Conservation (phyloP, 2,113 vertebrate species). For the Leptodactylus fuscus region DNA sequence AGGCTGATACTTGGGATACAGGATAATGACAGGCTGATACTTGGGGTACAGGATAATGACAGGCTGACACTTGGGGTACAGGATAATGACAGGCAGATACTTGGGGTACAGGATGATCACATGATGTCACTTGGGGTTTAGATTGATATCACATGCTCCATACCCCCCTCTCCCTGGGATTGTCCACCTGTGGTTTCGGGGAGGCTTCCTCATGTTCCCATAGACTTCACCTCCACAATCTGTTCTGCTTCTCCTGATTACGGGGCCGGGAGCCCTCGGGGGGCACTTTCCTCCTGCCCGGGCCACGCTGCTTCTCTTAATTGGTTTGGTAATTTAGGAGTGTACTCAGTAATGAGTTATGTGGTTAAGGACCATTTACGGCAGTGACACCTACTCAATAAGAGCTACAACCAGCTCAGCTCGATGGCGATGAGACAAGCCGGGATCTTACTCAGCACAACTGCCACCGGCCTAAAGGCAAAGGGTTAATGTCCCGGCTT, state of each 20-base stretch:
- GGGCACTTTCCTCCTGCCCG: background rate
- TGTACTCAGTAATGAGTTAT: constrained; percentile 43
- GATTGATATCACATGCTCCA: background rate
- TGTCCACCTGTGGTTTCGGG: background rate
- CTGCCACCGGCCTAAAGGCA: background rate
- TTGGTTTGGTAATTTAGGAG: constrained; percentile 47
- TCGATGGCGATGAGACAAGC: background rate
- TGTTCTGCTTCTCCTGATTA: background rate
- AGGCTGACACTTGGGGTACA: no score
- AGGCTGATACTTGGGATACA: no score
- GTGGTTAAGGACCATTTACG: constrained; percentile 45
- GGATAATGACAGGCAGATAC: no score
- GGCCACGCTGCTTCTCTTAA: constrained; percentile 3
- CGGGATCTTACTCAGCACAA: background rate
- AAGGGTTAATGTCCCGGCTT: constrained; percentile 23
- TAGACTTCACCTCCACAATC: background rate
- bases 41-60: no score
- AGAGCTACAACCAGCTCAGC: constrained; percentile 2
- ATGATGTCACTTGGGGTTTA: no score
- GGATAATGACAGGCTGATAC: no score
- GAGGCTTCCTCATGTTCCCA: no score
- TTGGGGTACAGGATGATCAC: no score
- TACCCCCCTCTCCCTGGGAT: no score
- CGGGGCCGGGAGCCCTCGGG: background rate
- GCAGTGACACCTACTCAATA: constrained; percentile 27